Percentiles rank a stretch among this genome's conserved stretches.
phyloP scores from a whole-genome alignment of 2,797 vertebrate species.

The Coregonus suidteri region DNA sequence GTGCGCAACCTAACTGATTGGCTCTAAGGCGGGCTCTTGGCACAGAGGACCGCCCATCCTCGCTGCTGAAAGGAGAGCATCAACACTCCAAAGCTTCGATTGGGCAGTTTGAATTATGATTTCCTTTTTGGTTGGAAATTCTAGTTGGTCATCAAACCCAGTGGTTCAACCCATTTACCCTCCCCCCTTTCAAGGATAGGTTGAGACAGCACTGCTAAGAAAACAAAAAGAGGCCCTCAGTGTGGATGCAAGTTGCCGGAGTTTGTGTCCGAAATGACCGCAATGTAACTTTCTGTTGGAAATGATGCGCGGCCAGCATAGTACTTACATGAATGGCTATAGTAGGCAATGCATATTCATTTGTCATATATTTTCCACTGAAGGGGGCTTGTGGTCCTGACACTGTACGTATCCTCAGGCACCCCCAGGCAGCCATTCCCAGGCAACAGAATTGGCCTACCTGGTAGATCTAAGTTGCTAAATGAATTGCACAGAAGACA shows the following conservation, averaged over 20 bases:
- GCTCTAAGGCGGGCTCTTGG: constrained; percentile 60
- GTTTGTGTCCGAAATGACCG: constrained; percentile 52
- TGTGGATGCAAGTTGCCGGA: constrained; percentile 63
- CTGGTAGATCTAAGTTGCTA: neutral
- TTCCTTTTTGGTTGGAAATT: constrained; percentile 32
- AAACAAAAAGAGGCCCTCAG: constrained; percentile 82
- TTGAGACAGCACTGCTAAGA: constrained; percentile 73
- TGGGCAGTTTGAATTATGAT: constrained; percentile 73
- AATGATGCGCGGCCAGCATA: constrained; percentile 7
- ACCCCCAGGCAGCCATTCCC: neutral
- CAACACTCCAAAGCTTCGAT: constrained; percentile 23
- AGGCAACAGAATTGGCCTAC: neutral
- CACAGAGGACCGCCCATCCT: constrained; percentile 52
- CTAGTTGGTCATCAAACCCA: constrained; percentile 43
- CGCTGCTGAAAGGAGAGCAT: constrained; percentile 46
- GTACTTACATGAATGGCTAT: neutral
- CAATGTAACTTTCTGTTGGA: constrained; percentile 34
- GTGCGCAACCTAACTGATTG: constrained; percentile 77
- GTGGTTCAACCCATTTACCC: constrained; percentile 46
- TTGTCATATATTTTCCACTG: neutral
- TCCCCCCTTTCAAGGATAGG: constrained; percentile 68
- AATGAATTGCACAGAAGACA: neutral
- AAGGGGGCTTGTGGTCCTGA: neutral
- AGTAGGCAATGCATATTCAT: neutral
- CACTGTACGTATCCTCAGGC: neutral